A percentile compares a stretch with the other conserved stretches of the same genome.
These are phyloP conservation scores for Lepilemur ruficaudatus DNA, from an alignment of 2,797 vertebrate genomes.

Conservation along the genomic window DNA sequence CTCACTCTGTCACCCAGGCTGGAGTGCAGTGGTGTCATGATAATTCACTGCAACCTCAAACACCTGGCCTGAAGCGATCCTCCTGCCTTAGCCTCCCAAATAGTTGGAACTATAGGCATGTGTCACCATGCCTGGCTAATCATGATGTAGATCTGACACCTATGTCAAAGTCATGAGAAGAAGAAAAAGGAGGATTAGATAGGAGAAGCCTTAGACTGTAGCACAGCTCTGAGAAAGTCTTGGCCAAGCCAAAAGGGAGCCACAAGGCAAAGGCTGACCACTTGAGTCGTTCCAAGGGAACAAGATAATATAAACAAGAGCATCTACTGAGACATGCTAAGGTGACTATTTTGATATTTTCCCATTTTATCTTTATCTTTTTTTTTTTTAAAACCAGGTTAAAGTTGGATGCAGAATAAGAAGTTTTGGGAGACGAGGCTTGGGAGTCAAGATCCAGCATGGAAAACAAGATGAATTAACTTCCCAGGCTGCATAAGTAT, in stretches of 20 bases:
- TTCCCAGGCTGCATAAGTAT: slow-evolving; percentile 66
- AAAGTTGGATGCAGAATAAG: slow-evolving; percentile 58
- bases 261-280: background rate
- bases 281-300: slow-evolving; percentile 39
- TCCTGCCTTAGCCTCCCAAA: background rate
- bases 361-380: slow-evolving; percentile 8
- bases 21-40: background rate
- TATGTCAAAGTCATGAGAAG: background rate
- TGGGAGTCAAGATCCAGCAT: slow-evolving; percentile 85
- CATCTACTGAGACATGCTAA: slow-evolving; percentile 85
- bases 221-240: background rate
- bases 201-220: background rate
- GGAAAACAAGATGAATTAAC: slow-evolving; percentile 72
- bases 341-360: slow-evolving; percentile 82
- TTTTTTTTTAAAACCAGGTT: background rate
- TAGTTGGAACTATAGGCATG: background rate
- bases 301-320: slow-evolving; percentile 76
- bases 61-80: background rate
- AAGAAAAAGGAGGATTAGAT: background rate
- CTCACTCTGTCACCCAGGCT: background rate
- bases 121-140: background rate
- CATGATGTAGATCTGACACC: background rate
- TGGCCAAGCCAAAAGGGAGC: background rate
- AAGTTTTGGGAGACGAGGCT: slow-evolving; percentile 82
- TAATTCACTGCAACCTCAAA: background rate